Base-by-base conservation (phyloP, 2,888 invertebrate species). In the Pristionchus mayeri region DNA sequence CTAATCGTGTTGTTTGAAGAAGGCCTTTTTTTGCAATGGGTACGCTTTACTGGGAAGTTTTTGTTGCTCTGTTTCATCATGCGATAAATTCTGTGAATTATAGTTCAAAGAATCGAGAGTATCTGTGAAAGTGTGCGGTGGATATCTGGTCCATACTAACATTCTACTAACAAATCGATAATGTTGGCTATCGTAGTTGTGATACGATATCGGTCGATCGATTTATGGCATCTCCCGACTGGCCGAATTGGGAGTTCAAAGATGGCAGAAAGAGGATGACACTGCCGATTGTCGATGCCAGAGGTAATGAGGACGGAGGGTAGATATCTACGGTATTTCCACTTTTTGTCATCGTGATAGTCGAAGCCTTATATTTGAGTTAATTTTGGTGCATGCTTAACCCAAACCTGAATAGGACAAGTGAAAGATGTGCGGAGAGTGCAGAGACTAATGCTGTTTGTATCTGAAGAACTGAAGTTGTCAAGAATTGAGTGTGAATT, bases 201-300 rank as follows among this genome's bases (percentile, higher is more conserved):
- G 67, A 63, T 34, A 34, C 63, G 30, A 21, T 54, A 21, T 7
- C 54, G n/a, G 21, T 54, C 27, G 3, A 76, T 78, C 50, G 76
- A 50, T 78, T 1, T 27, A 78, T 78, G 76, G 16, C 76, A 27
- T 78, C 76, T 27, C 76, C 76, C 4, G 76, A 78, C 7, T 78
- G 76, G 76, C 76, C 76, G 30, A 78, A 78, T 30, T 78, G 18
- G 18, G 50, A 78, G 50, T 78, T 78, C 50, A 48, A 21, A 48
- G 76, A 52, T 50, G 30, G 76, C 21, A 78, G 50, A 48, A 78
- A 52, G 50, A 27, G 76, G 30, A 50, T 40, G 34, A 54, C 57
- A 11, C 37, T 57, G n/a, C 40, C 34, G 4, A 57, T 57, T 7
- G 52, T 50, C 0, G 78, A 21, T 52, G 52, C 50, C 7, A 30